Evolutionary conservation across 2,797 vertebrate genomes (phyloP).

Genomic region (Cossypha niveicapilla): DNA sequence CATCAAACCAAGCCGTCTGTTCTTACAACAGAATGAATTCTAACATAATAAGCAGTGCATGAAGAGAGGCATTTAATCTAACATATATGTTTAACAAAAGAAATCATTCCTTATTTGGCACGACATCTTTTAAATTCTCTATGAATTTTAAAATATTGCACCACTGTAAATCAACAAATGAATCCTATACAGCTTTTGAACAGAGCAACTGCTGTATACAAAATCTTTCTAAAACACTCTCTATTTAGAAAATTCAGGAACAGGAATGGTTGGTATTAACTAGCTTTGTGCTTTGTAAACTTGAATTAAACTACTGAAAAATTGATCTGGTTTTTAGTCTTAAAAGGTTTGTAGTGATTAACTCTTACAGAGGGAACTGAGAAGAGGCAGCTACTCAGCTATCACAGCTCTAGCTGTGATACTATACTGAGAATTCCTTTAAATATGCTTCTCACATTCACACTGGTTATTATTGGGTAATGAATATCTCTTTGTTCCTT

Average conservation of each 20-base stretch:
- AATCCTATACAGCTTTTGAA: not conserved
- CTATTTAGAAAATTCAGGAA: not conserved
- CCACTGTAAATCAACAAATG: not conserved
- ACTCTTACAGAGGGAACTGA: not conserved
- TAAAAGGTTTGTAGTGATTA: not conserved
- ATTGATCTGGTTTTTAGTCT: not conserved
- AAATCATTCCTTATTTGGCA: not conserved
- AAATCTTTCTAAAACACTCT: not conserved
- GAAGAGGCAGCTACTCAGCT: not conserved
- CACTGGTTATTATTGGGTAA: not conserved
- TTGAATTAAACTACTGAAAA: not conserved
- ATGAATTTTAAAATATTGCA: not conserved
- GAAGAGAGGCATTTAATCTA: conserved; percentile 25
- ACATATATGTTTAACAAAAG: conserved; percentile 15
- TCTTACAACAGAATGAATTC: not conserved
- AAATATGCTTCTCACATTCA: not conserved
- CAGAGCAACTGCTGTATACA: not conserved
- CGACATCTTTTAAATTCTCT: not conserved
- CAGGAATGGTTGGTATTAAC: not conserved
- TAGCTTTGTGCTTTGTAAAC: not conserved
- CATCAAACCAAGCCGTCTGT: conserved; percentile 27
- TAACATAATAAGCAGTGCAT: not conserved
- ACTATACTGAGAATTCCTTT: not conserved
- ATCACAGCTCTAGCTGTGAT: not conserved
- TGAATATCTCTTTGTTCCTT: not conserved